Evolutionary conservation across 2,888 invertebrate genomes (phyloP).

Genomic region (Agriopis marginaria): DNA sequence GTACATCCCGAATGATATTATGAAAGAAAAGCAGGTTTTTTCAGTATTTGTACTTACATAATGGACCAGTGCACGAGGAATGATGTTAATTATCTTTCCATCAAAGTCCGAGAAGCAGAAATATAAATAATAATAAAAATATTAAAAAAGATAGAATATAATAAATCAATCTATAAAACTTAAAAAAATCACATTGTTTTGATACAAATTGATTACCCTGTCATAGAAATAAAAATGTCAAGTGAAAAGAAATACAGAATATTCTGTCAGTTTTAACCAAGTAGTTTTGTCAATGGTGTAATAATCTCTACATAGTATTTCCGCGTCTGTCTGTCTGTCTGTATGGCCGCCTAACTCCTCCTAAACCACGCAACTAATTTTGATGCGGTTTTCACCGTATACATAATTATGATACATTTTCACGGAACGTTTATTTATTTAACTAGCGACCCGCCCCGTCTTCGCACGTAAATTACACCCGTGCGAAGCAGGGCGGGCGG

Average conservation of each 20-base stretch:
- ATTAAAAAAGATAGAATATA: slow-evolving; percentile 7
- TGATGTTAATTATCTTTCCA: not conserved
- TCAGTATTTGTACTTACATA: not conserved
- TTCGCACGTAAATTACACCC: too few relatives aligned
- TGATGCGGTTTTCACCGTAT: too few relatives aligned
- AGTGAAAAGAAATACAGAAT: not conserved
- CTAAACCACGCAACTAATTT: too few relatives aligned
- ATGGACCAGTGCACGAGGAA: not conserved
- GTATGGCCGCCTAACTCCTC: too few relatives aligned
- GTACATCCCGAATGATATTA: too few relatives aligned
- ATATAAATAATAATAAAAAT: not conserved
- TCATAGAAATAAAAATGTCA: not conserved
- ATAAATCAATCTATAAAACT: not conserved
- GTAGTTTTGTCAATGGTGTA: not conserved
- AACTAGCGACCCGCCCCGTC: too few relatives aligned
- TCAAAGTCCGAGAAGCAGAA: not conserved
- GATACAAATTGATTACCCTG: not conserved
- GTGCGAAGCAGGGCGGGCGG: too few relatives aligned
- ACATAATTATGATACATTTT: too few relatives aligned
- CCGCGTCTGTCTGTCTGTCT: too few relatives aligned
- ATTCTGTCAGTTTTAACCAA: not conserved
- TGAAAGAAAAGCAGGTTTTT: not conserved
- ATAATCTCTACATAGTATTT: too few relatives aligned
- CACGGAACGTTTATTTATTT: too few relatives aligned
- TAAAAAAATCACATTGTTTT: slow-evolving; percentile 8